Conservation (phyloP, 35 echinoderm and acorn worm genomes). For the Lytechinus pictus region DNA sequence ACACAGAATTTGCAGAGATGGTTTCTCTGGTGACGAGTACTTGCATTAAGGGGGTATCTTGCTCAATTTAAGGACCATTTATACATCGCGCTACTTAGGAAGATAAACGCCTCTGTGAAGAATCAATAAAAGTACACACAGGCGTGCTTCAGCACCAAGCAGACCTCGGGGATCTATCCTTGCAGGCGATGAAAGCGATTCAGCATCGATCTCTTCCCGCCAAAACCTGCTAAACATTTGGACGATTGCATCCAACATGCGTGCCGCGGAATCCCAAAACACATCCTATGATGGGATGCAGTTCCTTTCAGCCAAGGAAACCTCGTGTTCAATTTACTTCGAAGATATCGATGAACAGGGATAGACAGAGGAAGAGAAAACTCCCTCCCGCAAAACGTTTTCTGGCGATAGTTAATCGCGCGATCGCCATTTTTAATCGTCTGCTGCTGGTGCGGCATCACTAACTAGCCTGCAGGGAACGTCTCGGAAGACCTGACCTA, state of each 20-base stretch:
- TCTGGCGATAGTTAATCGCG: not conserved
- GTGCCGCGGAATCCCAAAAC: conserved; percentile 45
- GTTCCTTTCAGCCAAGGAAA: not conserved
- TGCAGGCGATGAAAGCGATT: conserved; percentile 46
- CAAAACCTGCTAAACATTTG: conserved; percentile 55
- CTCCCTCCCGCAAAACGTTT: conserved; percentile 30
- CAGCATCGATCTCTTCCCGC: conserved; percentile 36
- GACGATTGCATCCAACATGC: conserved; percentile 16
- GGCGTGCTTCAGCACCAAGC: conserved; percentile 53
- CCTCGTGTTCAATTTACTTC: conserved; percentile 1
- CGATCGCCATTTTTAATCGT: conserved; percentile 28
- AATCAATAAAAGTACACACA: conserved; percentile 54
- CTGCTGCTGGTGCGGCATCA: conserved; percentile 20
- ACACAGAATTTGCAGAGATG: not conserved
- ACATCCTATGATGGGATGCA: conserved; percentile 6
- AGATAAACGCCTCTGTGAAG: conserved; percentile 33
- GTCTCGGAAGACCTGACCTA: not conserved
- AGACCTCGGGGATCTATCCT: conserved; percentile 40
- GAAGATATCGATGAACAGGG: not conserved
- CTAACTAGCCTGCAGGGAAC: not conserved
- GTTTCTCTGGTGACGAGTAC: not conserved
- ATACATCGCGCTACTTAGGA: conserved; percentile 21
- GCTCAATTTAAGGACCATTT: conserved; percentile 1
- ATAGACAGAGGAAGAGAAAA: not conserved
- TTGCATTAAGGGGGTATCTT: conserved; percentile 18